Percentiles rank a stretch among this genome's conserved stretches.
These are phyloP conservation scores for Nyctibius grandis DNA, from an alignment of 2,797 vertebrate genomes.

Conservation along the genomic window DNA sequence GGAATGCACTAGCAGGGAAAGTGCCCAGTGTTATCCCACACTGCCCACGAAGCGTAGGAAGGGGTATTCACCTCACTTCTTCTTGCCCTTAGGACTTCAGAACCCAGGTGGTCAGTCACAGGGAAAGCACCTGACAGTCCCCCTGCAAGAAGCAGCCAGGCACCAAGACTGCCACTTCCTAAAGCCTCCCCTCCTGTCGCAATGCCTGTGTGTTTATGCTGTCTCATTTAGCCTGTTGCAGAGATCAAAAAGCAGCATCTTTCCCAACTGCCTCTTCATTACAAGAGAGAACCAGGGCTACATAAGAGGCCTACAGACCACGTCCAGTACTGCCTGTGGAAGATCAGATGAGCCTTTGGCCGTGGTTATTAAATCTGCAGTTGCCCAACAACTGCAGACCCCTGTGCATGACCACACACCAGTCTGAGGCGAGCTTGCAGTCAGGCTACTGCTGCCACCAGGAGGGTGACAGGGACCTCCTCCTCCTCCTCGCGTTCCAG, in stretches of 20 bases:
- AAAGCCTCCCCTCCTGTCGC: background rate
- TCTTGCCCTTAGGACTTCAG: background rate
- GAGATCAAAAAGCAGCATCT: background rate
- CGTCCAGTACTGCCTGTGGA: background rate
- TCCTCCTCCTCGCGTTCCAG: background rate
- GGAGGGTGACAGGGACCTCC: background rate
- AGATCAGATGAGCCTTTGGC: background rate
- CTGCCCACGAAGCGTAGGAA: background rate
- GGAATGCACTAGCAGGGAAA: background rate
- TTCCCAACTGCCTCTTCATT: background rate
- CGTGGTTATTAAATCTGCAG: background rate
- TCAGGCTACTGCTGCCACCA: background rate
- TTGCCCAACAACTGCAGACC: background rate
- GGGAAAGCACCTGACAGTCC: background rate
- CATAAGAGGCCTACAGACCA: background rate
- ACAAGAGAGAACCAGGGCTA: background rate
- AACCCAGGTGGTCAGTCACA: background rate
- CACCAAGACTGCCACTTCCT: background rate
- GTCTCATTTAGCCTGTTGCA: background rate
- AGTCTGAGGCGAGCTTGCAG: background rate
- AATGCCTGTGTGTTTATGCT: fast-evolving
- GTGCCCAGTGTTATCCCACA: background rate
- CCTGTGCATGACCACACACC: too few relatives aligned
- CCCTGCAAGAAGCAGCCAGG: background rate
- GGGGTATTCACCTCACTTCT: background rate